Evolutionary conservation across 2,797 vertebrate genomes (phyloP), one percentile per base, ranked within the genome.

Genomic region (Tauraco hartlaubi): DNA sequence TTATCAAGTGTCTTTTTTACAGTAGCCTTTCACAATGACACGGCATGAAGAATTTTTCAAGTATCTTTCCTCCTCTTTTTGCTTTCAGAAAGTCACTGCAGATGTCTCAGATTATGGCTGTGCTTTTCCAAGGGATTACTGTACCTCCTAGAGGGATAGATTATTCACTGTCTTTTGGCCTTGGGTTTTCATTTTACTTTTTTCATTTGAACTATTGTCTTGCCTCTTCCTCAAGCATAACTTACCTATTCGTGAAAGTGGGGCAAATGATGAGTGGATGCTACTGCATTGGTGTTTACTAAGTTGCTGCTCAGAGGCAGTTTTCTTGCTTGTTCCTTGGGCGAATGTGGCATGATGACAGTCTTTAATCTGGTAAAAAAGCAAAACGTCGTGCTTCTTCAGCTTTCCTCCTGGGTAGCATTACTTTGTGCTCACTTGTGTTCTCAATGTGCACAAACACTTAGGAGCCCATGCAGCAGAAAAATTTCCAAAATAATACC

Each of bases 291-390:
- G 39, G 9, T 14, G 8, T 76, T 82, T 86, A 61, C 48, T 44
- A 46, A 67, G 33, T 58, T 90, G 29, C 64, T 78, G 44, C 41
- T 69, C 35, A 54, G 71, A 72, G 64, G 35, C 55, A 73, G 23
- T 58, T 79, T 85, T 67, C 54, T 41, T 78, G 35, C 51, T 94
- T 63, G 26, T 19, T 89, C 9, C 64, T 85, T 77, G n/a, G 33
- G 49, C 64, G 61, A 85, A 62, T 41, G 43, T 67, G 63, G 26
- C 43, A 52, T 5, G 9, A 84, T 59, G 63, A 71, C 43, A 62
- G 5, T 69, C 37, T 82, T 82, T 33, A 63, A 76, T 52, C 51
- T 68, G 41, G 25, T 22, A 79, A 82, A 59, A 90, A 69, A 59
- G 12, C 41, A 52, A 21, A 72, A 67, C 46, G 18, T 73, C 23